These are phyloP conservation scores for Clarias macrocephalus DNA, from an alignment of 2,113 vertebrate species.

Conservation along the genomic window DNA sequence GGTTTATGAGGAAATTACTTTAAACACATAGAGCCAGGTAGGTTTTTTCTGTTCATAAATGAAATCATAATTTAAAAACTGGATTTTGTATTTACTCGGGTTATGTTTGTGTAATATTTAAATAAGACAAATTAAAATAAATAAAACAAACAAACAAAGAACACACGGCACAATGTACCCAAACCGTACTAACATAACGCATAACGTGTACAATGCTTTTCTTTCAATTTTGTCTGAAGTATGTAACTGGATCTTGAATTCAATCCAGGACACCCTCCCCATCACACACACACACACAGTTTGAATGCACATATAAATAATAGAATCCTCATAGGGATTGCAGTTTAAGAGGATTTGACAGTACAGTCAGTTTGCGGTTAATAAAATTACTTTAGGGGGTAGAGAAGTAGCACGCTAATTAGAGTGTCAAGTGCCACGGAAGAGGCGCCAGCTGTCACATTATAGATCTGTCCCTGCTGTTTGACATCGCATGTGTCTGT, in stretches of 20 bases:
- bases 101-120: too few relatives aligned
- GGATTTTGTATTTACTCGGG: too few relatives aligned
- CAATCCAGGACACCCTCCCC: background rate
- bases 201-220: too few relatives aligned
- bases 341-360: background rate
- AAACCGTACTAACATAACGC: too few relatives aligned
- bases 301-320: background rate
- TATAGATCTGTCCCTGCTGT: background rate
- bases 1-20: too few relatives aligned
- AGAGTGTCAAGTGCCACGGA: constrained; percentile 2
- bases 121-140: too few relatives aligned
- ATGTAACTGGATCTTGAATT: background rate
- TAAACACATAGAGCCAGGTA: too few relatives aligned
- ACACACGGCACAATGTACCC: too few relatives aligned
- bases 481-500: background rate
- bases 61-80: too few relatives aligned
- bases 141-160: too few relatives aligned
- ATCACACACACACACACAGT: background rate
- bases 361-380: background rate
- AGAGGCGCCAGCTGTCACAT: background rate
- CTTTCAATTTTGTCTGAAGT: too few relatives aligned
- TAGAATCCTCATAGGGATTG: background rate
- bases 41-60: too few relatives aligned
- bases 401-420: background rate
- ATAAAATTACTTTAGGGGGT: constrained; percentile 1